Conservation (phyloP, 1,140 invertebrate genomes). For the Diachasmimorpha longicaudata region DNA sequence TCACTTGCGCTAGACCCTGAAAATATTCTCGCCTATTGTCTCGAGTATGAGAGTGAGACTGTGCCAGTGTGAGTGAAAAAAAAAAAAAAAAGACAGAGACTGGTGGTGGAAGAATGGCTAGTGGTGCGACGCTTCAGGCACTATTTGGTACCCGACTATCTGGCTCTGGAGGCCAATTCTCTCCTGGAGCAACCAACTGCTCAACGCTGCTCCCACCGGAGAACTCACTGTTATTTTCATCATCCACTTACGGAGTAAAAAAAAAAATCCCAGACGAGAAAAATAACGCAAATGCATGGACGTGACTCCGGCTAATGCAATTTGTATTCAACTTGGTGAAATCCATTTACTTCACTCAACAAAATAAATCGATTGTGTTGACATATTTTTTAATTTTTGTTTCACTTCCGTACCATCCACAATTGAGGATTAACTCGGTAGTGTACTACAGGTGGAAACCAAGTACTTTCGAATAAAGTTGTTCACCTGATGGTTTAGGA, state of each 20-base stretch:
- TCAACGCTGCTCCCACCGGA: not conserved
- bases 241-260: not conserved
- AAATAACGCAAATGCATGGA: not conserved
- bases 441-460: not conserved
- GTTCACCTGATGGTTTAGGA: not conserved
- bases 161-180: conserved; percentile 5
- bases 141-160: conserved; percentile 4
- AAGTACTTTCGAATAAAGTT: not conserved
- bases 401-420: not conserved
- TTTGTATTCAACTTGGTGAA: not conserved
- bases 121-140: conserved; percentile 1
- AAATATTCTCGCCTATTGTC: conserved; percentile 17
- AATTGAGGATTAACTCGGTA: not conserved
- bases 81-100: not conserved
- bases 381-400: not conserved
- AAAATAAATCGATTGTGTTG: too few species aligned
- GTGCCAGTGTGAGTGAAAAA: not conserved
- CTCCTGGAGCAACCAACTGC: not conserved
- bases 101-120: not conserved
- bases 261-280: not conserved
- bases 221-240: conserved; percentile 9
- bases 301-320: not conserved
- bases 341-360: not conserved
- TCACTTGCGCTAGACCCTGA: conserved; percentile 18
- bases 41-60: not conserved